phyloP scores from a whole-genome alignment of 2,113 vertebrate species.

The Polypterus bichir region DNA sequence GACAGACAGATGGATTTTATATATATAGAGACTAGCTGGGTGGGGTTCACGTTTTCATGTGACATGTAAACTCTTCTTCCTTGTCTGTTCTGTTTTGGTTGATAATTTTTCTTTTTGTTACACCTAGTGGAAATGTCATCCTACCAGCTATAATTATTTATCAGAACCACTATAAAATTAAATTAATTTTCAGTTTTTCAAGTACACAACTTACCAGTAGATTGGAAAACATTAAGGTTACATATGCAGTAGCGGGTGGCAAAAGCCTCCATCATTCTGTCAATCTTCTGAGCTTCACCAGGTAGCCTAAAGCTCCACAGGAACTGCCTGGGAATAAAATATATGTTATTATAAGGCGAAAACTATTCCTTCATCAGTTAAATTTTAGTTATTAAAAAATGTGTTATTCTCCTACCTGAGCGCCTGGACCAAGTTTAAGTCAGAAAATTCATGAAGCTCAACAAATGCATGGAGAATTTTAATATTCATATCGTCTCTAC shows the following conservation, averaged over 20 bases:
- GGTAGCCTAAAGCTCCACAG: constrained; percentile 93
- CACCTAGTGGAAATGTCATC: too few species aligned
- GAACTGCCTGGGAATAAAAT: constrained; percentile 63
- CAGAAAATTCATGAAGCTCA: constrained; percentile 77
- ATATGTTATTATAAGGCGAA: too few species aligned
- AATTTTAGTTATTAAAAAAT: neutral
- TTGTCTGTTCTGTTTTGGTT: too few species aligned
- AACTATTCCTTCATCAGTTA: neutral
- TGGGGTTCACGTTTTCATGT: too few species aligned
- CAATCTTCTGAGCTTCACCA: constrained; percentile 92
- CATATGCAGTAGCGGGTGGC: constrained; percentile 80
- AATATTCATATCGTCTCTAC: constrained; percentile 72
- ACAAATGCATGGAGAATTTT: constrained; percentile 84
- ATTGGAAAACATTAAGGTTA: constrained; percentile 74
- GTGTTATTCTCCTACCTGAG: constrained; percentile 56
- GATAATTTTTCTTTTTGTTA: too few species aligned
- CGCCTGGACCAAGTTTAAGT: constrained; percentile 87
- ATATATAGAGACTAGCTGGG: too few species aligned
- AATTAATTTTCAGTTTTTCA: neutral
- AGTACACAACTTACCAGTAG: constrained; percentile 54
- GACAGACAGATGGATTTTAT: too few species aligned
- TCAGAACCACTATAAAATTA: too few species aligned
- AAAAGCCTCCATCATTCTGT: constrained; percentile 92
- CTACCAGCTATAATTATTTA: too few species aligned
- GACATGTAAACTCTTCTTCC: too few species aligned